A percentile compares a stretch with the other conserved stretches of the same genome.
Evolutionary conservation across 1,140 invertebrate species (phyloP).

Genomic region (Dolichoris vasculosae): DNA sequence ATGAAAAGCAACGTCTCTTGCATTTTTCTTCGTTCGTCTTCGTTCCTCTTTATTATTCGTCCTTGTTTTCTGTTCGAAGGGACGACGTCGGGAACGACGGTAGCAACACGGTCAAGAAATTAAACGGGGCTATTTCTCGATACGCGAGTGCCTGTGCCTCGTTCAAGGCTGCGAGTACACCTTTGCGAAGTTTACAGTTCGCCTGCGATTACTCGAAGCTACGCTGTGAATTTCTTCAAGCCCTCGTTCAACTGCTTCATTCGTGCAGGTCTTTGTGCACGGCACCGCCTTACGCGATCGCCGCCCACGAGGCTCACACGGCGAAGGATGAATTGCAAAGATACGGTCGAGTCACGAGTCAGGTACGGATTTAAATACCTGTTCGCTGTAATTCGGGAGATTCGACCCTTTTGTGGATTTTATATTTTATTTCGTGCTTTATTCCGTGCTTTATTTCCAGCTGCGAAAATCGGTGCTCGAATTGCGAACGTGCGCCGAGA

Average conservation of each 20-base stretch:
- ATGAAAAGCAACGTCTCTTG: background rate
- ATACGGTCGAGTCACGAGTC: slow-evolving; percentile 88
- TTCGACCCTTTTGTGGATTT: no score
- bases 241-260: slow-evolving; percentile 83
- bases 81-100: slow-evolving; percentile 62
- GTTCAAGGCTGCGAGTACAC: slow-evolving; percentile 83
- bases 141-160: slow-evolving; percentile 82
- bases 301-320: slow-evolving; percentile 84
- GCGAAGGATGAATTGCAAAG: slow-evolving; percentile 88
- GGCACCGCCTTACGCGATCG: slow-evolving; percentile 94
- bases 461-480: slow-evolving; percentile 85
- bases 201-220: slow-evolving; percentile 86
- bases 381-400: no score
- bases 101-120: slow-evolving; percentile 74
- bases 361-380: slow-evolving; percentile 68
- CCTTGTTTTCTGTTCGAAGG: slow-evolving; percentile 52
- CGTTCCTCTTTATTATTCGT: no score
- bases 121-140: slow-evolving; percentile 78
- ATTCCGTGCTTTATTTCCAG: slow-evolving; percentile 63
- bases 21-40: no score
- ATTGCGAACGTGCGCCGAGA: slow-evolving; percentile 83
- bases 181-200: slow-evolving; percentile 81
- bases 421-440: slow-evolving; percentile 12
- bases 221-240: slow-evolving; percentile 85
- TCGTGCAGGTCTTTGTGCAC: slow-evolving; percentile 88